Conservation (phyloP, 2,113 vertebrate genomes). For the Talpa occidentalis region DNA sequence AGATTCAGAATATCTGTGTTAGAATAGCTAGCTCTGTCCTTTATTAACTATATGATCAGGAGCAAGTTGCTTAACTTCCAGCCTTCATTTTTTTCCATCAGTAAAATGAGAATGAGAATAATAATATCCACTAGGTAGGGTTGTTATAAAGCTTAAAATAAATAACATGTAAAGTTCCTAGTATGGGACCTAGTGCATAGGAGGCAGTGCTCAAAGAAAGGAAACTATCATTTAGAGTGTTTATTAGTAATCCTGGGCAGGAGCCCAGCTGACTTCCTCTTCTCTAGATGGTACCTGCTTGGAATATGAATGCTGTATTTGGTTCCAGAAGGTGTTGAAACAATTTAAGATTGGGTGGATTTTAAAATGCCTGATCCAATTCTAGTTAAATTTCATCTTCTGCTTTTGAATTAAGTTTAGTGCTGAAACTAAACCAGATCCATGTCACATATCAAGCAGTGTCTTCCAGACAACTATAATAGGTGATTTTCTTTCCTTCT, state of each 20-base stretch:
- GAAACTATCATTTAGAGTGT: background rate
- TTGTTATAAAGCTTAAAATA: slow-evolving; percentile 7
- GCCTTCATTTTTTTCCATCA: slow-evolving; percentile 28
- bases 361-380: slow-evolving; percentile 11
- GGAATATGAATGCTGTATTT: slow-evolving; percentile 16
- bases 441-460: background rate
- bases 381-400: slow-evolving; percentile 53
- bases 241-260: slow-evolving; percentile 1
- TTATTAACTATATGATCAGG: slow-evolving; percentile 40
- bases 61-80: slow-evolving; percentile 6
- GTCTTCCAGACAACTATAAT: background rate
- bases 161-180: background rate
- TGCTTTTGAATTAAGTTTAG: background rate
- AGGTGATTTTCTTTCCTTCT: background rate
- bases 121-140: background rate
- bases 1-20: slow-evolving; percentile 21
- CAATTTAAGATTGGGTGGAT: background rate
- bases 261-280: slow-evolving; percentile 27
- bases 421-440: background rate
- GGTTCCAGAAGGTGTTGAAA: slow-evolving; percentile 35
- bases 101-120: slow-evolving; percentile 14
- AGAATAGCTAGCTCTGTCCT: slow-evolving; percentile 3
- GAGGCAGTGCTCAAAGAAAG: background rate
- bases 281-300: background rate
- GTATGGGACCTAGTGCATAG: background rate